phyloP scores from a whole-genome alignment of 1,140 invertebrate genomes.

The Calosoma granatense region DNA sequence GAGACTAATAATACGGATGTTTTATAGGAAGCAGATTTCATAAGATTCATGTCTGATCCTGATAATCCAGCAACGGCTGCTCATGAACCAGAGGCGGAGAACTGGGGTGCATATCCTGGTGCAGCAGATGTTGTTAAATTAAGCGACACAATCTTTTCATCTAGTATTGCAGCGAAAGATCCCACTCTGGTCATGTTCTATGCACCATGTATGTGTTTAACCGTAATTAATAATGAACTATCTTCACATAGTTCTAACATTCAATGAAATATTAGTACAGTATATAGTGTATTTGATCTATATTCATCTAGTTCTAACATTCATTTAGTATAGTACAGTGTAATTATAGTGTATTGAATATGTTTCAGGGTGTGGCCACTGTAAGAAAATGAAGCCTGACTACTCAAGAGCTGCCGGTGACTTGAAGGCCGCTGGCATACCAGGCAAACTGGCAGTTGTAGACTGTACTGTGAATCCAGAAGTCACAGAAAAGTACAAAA shows the following conservation, averaged over 20 bases:
- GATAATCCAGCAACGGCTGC: conserved; percentile 33
- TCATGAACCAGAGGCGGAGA: conserved; percentile 7
- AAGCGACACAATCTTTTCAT: conserved; percentile 40
- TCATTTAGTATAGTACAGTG: not conserved
- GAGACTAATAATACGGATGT: conserved; percentile 9
- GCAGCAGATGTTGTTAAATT: conserved; percentile 40
- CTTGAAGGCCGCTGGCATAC: conserved; percentile 39
- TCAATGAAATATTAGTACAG: conserved; percentile 2
- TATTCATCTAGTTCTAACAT: too few relatives aligned
- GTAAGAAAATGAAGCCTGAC: conserved; percentile 63
- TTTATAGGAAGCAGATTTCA: conserved; percentile 50
- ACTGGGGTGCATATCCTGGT: conserved; percentile 28
- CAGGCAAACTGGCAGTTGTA: conserved; percentile 43
- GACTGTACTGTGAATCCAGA: conserved; percentile 52
- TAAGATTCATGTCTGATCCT: conserved; percentile 55
- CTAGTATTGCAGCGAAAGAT: conserved; percentile 48
- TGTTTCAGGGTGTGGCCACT: conserved; percentile 62
- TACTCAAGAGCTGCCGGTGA: conserved; percentile 50
- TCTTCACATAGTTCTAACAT: too few relatives aligned
- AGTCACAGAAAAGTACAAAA: conserved; percentile 46
- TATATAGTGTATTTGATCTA: not conserved
- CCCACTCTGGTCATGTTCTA: conserved; percentile 67
- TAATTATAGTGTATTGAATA: conserved; percentile 11
- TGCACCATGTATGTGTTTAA: conserved; percentile 55
- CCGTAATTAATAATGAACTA: not conserved